A percentile compares a stretch with the other conserved stretches of the same genome.
Conservation (phyloP, 2,113 vertebrate species). For the Mirounga angustirostris region DNA sequence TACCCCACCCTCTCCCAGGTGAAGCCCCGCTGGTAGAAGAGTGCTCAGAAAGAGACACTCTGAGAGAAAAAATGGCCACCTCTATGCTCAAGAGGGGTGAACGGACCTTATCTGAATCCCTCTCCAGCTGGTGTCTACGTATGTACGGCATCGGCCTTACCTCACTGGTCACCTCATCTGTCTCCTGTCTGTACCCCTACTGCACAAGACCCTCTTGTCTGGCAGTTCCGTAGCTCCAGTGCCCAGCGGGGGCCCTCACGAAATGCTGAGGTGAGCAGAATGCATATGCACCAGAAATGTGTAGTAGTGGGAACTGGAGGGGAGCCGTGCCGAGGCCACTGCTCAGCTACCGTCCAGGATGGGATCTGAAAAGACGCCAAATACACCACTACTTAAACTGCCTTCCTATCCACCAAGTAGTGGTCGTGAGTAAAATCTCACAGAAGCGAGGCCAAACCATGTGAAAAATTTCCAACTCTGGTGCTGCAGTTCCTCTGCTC, state of each 20-base stretch:
- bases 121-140: neutral
- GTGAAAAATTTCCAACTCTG: neutral
- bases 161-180: neutral
- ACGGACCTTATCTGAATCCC: neutral
- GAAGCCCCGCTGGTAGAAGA: neutral
- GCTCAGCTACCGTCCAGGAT: neutral
- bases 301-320: neutral
- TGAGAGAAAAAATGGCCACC: neutral
- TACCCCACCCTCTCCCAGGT: neutral
- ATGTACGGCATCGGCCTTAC: neutral
- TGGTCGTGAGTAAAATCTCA: neutral
- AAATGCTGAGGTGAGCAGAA: neutral
- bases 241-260: neutral
- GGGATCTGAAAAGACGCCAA: neutral
- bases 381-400: neutral
- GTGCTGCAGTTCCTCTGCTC: neutral
- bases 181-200: neutral
- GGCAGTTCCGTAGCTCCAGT: neutral
- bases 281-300: neutral
- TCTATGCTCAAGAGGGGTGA: neutral
- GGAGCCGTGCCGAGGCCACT: neutral
- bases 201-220: neutral
- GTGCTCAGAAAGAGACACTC: neutral
- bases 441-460: neutral
- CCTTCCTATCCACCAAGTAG: neutral